phyloP scores from a whole-genome alignment of 2,797 vertebrate species.

The Eptatretus atami region DNA sequence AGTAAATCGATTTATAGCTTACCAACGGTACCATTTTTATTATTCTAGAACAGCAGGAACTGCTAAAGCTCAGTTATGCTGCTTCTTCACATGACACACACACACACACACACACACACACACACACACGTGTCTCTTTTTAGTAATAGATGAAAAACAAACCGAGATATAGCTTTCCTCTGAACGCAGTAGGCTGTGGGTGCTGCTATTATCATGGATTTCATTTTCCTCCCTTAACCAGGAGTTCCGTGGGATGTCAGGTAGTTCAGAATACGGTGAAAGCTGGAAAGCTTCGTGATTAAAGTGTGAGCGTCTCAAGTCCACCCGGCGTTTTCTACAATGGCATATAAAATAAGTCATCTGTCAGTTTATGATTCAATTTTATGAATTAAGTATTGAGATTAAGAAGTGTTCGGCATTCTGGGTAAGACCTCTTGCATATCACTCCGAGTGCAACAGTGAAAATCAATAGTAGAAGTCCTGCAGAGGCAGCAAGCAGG shows the following conservation, averaged over 20 bases:
- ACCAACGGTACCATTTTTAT: too few relatives aligned
- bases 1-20: too few relatives aligned
- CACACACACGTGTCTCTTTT: too few relatives aligned
- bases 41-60: too few relatives aligned
- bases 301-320: background rate
- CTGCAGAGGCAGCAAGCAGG: background rate
- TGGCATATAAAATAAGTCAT: background rate
- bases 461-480: background rate
- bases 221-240: background rate
- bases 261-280: slow-evolving; percentile 3
- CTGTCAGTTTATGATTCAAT: too few relatives aligned
- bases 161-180: slow-evolving; percentile 3
- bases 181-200: background rate
- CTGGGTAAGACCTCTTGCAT: background rate
- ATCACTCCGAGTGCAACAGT: background rate
- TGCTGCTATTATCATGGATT: slow-evolving; percentile 2
- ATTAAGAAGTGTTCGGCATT: too few relatives aligned
- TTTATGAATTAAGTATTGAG: too few relatives aligned
- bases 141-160: too few relatives aligned
- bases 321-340: slow-evolving; percentile 3
- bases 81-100: too few relatives aligned
- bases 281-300: slow-evolving; percentile 4
- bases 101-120: too few relatives aligned
- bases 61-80: too few relatives aligned
- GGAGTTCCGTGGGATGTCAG: slow-evolving; percentile 1